Percentiles rank a stretch among this genome's conserved stretches.
Evolutionary conservation across 1,140 invertebrate species (phyloP).

Genomic region (Achroia grisella): DNA sequence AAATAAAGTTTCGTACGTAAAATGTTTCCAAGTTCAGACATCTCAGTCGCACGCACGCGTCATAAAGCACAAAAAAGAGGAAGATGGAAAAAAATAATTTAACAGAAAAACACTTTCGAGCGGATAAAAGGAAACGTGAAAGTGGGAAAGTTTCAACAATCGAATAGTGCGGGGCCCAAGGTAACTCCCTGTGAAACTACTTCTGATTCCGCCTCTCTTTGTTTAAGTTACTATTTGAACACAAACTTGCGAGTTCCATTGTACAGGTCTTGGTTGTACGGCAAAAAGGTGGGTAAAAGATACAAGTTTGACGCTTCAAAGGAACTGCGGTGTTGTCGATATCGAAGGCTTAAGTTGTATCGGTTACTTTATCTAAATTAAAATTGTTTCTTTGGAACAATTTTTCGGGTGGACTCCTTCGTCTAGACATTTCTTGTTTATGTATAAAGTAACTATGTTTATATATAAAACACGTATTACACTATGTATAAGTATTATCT

Average conservation of each 20-base stretch:
- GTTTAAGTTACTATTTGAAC: constrained; percentile 66
- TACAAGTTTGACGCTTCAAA: constrained; percentile 39
- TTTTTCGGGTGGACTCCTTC: constrained; percentile 6
- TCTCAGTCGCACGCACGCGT: constrained; percentile 38
- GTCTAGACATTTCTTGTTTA: too few relatives aligned
- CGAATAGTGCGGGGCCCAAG: constrained; percentile 50
- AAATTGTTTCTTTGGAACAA: constrained; percentile 32
- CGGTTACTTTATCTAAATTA: constrained; percentile 39
- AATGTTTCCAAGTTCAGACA: constrained; percentile 29
- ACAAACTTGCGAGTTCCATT: constrained; percentile 48
- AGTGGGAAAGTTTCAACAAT: constrained; percentile 65
- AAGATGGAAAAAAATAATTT: constrained; percentile 57
- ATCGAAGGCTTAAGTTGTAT: constrained; percentile 14
- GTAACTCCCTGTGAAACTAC: constrained; percentile 55
- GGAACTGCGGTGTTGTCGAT: constrained; percentile 16
- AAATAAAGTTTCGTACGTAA: background rate
- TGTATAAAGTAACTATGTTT: too few relatives aligned
- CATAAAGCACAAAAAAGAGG: constrained; percentile 39
- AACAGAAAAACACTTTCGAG: constrained; percentile 51
- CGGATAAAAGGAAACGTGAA: constrained; percentile 62
- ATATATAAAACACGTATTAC: too few relatives aligned
- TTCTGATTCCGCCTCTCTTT: constrained; percentile 63
- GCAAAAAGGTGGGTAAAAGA: constrained; percentile 38
- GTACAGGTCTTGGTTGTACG: constrained; percentile 29
- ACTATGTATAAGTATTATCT: constrained; percentile 6